phyloP scores from a whole-genome alignment of 2,888 invertebrate genomes.

The Autographa gamma region DNA sequence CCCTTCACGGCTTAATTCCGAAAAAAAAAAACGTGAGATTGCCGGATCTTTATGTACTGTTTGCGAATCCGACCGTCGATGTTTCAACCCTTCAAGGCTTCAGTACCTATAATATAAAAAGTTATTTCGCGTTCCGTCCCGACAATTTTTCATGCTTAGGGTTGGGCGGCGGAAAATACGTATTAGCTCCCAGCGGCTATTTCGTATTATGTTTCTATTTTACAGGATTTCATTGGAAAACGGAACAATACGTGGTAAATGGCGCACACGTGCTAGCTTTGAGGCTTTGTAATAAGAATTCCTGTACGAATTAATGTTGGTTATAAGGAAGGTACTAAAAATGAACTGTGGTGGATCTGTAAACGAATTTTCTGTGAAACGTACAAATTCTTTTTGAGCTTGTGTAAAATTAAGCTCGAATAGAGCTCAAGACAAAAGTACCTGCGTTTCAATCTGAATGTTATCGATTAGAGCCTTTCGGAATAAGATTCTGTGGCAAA shows the following conservation, averaged over 20 bases:
- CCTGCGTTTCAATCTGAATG: conserved; percentile 23
- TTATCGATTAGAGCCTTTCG: conserved; percentile 16
- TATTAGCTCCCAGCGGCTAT: conserved; percentile 64
- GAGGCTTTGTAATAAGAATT: conserved; percentile 42
- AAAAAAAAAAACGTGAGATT: conserved; percentile 79
- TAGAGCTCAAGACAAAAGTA: background rate
- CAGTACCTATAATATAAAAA: conserved; percentile 79
- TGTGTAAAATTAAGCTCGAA: conserved; percentile 16
- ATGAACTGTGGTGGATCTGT: conserved; percentile 16
- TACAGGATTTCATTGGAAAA: conserved; percentile 55
- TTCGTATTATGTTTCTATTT: conserved; percentile 60
- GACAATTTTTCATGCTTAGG: conserved; percentile 71
- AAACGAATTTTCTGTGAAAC: conserved; percentile 8
- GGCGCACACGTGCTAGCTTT: conserved; percentile 39
- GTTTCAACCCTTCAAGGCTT: conserved; percentile 80
- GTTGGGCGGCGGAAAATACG: conserved; percentile 64
- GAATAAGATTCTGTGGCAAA: conserved; percentile 36
- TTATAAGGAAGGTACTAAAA: conserved; percentile 13
- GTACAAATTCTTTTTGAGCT: background rate
- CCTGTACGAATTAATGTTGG: conserved; percentile 20
- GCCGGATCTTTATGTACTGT: conserved; percentile 84
- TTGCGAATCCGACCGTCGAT: conserved; percentile 81
- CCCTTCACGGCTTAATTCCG: conserved; percentile 83
- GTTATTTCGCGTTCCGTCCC: conserved; percentile 73
- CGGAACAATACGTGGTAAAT: conserved; percentile 38